Percentiles rank a stretch among this genome's conserved stretches.
Evolutionary conservation across 1,140 invertebrate species (phyloP).

Genomic region (Himalopsyche phryganea): DNA sequence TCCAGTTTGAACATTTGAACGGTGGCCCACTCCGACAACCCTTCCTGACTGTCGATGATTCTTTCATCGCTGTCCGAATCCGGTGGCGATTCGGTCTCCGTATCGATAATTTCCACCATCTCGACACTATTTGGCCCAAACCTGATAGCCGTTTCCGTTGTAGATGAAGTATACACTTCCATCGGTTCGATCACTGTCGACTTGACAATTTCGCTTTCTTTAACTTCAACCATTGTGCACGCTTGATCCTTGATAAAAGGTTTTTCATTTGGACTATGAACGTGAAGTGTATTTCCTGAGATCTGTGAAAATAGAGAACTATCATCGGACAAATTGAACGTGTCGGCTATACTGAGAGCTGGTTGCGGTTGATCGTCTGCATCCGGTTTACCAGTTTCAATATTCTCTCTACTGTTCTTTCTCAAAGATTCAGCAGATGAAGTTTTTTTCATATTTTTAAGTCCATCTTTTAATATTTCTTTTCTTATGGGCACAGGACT

Average conservation of each 20-base stretch:
- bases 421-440: constrained; percentile 39
- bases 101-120: constrained; percentile 54
- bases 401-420: constrained; percentile 2
- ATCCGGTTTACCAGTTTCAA: constrained; percentile 3
- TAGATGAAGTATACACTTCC: constrained; percentile 44
- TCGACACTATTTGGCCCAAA: constrained; percentile 44
- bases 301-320: constrained; percentile 69
- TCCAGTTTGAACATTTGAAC: constrained; percentile 27
- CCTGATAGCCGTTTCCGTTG: constrained; percentile 41
- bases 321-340: constrained; percentile 61
- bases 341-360: constrained; percentile 38
- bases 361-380: constrained; percentile 10
- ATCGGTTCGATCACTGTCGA: constrained; percentile 49
- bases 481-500: constrained; percentile 45
- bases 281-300: constrained; percentile 53
- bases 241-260: constrained; percentile 37
- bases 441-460: constrained; percentile 15
- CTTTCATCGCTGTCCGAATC: constrained; percentile 56
- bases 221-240: constrained; percentile 55
- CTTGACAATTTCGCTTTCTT: constrained; percentile 57
- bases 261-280: constrained; percentile 28
- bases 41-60: constrained; percentile 31
- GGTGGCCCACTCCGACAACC: constrained; percentile 39
- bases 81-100: constrained; percentile 53
- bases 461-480: constrained; percentile 41